Evolutionary conservation across 2,113 vertebrate species (phyloP), one percentile per base, ranked within the genome.

Genomic region (Rhinopomastus cyanomelas): DNA sequence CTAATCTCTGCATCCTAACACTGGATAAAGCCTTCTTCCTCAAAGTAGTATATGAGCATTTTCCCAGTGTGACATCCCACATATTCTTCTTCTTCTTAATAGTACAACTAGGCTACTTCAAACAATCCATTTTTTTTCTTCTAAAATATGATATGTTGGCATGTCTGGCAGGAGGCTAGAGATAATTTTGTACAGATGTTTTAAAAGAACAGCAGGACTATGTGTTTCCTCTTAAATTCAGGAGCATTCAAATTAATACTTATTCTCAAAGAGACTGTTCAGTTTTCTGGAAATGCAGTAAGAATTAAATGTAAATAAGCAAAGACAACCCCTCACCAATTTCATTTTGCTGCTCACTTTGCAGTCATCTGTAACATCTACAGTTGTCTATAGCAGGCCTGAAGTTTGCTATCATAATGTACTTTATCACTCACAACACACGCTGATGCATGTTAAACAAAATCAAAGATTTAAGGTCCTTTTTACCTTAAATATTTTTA

Each of bases 361-460:
- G 16, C 16, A 48, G 46, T 48, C 20, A 48, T 19, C 20, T 20
- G 7, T 48, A 48, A 20, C 46, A 48, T 48, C 46, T 48, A 55
- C 55, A 75, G 10, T 12, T 81, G 27, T 21, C 27, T 44, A 1
- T 27, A 23, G 29, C 0, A 2, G 46, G 20, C 16, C 26, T 42
- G 39, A 51, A 36, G 8, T 64, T 62, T 51, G 49, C 11, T 36
- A 20, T 44, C 55, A 32, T 16, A 29, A 22, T 8, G 12, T 16
- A 22, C 44, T 23, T 21, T 4, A 74, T 22, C 36, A 52, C 44
- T 32, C 44, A 15, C 16, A 32, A n/a, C 1, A 29, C 7, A 25
- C 23, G 12, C 7, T 22, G 27, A 34, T 4, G 42, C 0, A 0
- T 22, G 44, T 23, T 23, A 44, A 34, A 3, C 27, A 10, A 32